Conservation (phyloP, 2,797 vertebrate genomes). For the Ptychadena robeensis region DNA sequence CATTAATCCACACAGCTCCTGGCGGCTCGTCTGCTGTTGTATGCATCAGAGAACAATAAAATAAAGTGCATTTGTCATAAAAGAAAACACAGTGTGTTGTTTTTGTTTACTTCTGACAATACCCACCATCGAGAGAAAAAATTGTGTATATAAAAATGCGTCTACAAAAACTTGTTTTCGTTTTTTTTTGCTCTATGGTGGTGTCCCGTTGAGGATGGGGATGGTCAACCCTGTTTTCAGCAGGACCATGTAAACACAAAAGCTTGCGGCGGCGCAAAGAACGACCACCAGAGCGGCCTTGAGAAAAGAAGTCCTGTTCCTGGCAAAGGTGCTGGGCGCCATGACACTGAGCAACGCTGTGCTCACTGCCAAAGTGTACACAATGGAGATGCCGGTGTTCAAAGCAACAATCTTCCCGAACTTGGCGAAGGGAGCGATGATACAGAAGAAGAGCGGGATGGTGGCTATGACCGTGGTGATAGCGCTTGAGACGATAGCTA, state of each 20-base stretch:
- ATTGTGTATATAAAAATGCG: slow-evolving; percentile 22
- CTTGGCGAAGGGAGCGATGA: slow-evolving; percentile 96
- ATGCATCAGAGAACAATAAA: slow-evolving; percentile 45
- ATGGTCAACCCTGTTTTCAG: slow-evolving; percentile 74
- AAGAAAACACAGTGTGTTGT: slow-evolving; percentile 35
- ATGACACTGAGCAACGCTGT: slow-evolving; percentile 87
- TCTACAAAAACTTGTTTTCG: slow-evolving; percentile 1
- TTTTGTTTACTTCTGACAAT: slow-evolving; percentile 7
- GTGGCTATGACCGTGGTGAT: slow-evolving; percentile 94
- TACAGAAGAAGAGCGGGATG: slow-evolving; percentile 94
- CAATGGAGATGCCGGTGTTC: slow-evolving; percentile 91
- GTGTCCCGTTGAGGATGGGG: slow-evolving; percentile 70
- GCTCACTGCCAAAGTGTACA: slow-evolving; percentile 90
- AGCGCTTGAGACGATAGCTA: slow-evolving; percentile 94
- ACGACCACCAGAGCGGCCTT: slow-evolving; percentile 85
- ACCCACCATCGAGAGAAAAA: slow-evolving; percentile 38
- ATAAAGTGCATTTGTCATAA: slow-evolving; percentile 42
- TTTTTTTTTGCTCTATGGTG: slow-evolving; percentile 68
- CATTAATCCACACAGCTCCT: background rate
- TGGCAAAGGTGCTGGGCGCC: slow-evolving; percentile 84
- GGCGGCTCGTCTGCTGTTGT: slow-evolving; percentile 32
- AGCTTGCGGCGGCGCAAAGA: slow-evolving; percentile 71
- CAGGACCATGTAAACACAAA: slow-evolving; percentile 71
- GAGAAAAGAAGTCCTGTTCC: slow-evolving; percentile 85
- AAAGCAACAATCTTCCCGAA: slow-evolving; percentile 98